Evolutionary conservation across 2,888 invertebrate species (phyloP).

Genomic region (Zaprionus obscuricornis): DNA sequence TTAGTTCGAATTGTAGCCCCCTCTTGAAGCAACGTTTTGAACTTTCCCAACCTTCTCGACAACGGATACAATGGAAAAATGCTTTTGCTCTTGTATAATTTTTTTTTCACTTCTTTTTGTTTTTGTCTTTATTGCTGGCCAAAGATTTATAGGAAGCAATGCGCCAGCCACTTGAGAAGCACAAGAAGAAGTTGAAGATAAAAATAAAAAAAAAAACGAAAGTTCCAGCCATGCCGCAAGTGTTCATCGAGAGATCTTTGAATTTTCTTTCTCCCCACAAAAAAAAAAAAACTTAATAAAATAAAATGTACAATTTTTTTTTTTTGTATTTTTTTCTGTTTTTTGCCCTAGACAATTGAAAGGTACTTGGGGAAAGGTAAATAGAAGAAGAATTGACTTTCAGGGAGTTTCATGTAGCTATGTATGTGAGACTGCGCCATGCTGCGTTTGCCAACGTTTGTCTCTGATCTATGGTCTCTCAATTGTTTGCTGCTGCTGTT

Average conservation of each 20-base stretch:
- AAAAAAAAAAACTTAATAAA: conserved; percentile 39
- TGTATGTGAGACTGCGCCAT: conserved; percentile 3
- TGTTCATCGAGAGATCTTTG: conserved; percentile 32
- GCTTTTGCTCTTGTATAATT: conserved; percentile 49
- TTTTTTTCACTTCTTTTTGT: conserved; percentile 35
- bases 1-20: conserved; percentile 14
- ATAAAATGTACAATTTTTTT: conserved; percentile 19
- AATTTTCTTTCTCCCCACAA: conserved; percentile 46
- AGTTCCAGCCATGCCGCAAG: conserved; percentile 62
- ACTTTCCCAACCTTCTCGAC: conserved; percentile 67
- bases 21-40: conserved; percentile 44
- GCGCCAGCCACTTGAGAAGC: conserved; percentile 54
- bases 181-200: too few relatives aligned
- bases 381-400: conserved; percentile 5
- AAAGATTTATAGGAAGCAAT: conserved; percentile 73
- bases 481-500: conserved; percentile 44
- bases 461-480: too few relatives aligned
- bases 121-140: conserved; percentile 45
- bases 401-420: too few relatives aligned
- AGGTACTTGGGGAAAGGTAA: conserved; percentile 65
- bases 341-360: conserved; percentile 72
- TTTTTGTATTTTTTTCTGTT: too few relatives aligned
- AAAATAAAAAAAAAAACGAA: conserved; percentile 63
- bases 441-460: conserved; percentile 26
- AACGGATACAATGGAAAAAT: conserved; percentile 63